Evolutionary conservation across 1,140 invertebrate genomes (phyloP), one percentile per base, ranked within the genome.

Genomic region (Drosophila ohnishii): DNA sequence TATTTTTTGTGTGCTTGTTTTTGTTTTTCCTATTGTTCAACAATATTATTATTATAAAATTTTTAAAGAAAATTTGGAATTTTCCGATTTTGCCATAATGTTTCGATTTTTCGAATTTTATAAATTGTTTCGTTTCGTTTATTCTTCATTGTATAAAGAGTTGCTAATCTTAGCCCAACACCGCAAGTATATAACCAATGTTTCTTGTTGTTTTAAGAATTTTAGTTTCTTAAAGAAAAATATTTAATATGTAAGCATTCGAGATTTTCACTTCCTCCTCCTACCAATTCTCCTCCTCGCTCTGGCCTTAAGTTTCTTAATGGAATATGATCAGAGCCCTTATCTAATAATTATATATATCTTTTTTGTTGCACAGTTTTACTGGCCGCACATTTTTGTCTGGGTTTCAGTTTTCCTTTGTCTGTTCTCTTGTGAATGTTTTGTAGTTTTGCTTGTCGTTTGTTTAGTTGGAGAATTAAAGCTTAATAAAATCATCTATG

Each of bases 141-240:
- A 66, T 86, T 86, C 83, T 86, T 86, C 75, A 86, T 87, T 86
- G 47, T 61, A 83, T 87, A 85, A 85, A 85, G 81, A 85, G 83
- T 71, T 48, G 77, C 83, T 86, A 87, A 82, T 58, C 55, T 82
- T 86, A 86, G 82, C 79, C 74, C 83, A 82, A 87, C 83, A 86
- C 83, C 83, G 71, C 75, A 71, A 64, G 70, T 78, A 86, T 78
- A 65, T 78, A 81, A 79, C 79, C 75, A 87, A 88, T 87, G 32
- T 79, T 66, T 72, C 62, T 76, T 72, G 50, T 56, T 2, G 13
- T 28, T 63, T 53, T 61, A 72, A 61, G 32, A 78, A 53, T 30
- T 62, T 75, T 63, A 60, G 44, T 62, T 84, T 78, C 79, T 81
- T 82, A 82, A 56, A 82, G 72, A 77, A 79, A 73, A 78, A 22